A percentile compares a stretch with the other conserved stretches of the same genome.
Evolutionary conservation across 30 jellyfish, hydroid and myxozoan species (phyloP).

Genomic region (Phacellophora camtschatica): DNA sequence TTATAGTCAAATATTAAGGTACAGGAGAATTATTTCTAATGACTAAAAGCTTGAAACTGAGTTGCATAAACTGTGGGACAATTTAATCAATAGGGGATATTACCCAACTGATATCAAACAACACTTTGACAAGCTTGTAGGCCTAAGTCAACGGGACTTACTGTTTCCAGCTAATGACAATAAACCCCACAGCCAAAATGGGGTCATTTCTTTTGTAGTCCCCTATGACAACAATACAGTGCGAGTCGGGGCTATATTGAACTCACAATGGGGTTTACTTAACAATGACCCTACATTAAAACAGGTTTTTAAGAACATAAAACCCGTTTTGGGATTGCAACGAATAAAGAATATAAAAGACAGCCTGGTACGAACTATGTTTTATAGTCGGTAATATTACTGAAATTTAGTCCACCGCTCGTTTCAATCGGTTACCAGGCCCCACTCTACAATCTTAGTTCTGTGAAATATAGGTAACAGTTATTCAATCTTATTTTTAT

Average conservation of each 20-base stretch:
- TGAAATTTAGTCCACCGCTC: too few species aligned
- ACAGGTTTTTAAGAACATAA: background rate
- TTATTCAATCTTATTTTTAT: too few species aligned
- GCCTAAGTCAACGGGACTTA: background rate
- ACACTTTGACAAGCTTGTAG: background rate
- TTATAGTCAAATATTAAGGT: background rate
- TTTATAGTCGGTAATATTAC: too few species aligned
- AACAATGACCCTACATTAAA: background rate
- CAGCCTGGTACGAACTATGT: too few species aligned
- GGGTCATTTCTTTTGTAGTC: background rate
- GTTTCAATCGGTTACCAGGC: too few species aligned
- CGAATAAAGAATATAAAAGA: too few species aligned
- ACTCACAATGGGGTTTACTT: background rate
- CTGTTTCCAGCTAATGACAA: background rate
- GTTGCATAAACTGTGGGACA: background rate
- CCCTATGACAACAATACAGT: background rate
- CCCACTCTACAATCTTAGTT: too few species aligned
- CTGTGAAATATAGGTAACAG: too few species aligned
- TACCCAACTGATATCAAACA: background rate
- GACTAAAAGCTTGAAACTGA: background rate
- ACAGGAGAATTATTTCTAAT: background rate
- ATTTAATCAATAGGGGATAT: background rate
- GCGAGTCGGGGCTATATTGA: background rate
- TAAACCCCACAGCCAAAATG: background rate
- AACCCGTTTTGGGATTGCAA: background rate